Conservation (phyloP, 1,140 invertebrate species). For the Sesamia nonagrioides region DNA sequence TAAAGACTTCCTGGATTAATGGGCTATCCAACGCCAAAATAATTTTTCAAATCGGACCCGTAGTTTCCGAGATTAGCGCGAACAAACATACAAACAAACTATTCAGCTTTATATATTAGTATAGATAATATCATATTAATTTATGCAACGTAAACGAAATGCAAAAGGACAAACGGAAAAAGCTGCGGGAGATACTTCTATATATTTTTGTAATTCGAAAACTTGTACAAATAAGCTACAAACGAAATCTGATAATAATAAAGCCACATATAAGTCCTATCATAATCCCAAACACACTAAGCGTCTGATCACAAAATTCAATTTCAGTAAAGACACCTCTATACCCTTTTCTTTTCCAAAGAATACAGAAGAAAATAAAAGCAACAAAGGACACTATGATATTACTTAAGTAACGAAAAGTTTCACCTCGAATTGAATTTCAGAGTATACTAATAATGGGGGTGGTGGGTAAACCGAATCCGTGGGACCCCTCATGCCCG, state of each 20-base stretch:
- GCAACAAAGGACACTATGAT: constrained; percentile 40
- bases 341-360: constrained; percentile 1
- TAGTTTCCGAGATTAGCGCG: too few species aligned
- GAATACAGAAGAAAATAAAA: constrained; percentile 26
- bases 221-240: neutral
- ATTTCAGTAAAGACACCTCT: constrained; percentile 27
- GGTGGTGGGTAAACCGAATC: constrained; percentile 42
- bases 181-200: neutral
- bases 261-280: neutral
- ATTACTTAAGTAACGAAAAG: constrained; percentile 35
- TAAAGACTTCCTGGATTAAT: too few species aligned
- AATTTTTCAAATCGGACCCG: too few species aligned
- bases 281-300: constrained; percentile 31
- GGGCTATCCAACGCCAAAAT: too few species aligned
- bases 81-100: too few species aligned
- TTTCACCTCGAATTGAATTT: constrained; percentile 44
- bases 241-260: neutral
- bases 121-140: neutral
- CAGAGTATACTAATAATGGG: constrained; percentile 46
- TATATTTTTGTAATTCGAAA: neutral
- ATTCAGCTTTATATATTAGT: too few species aligned
- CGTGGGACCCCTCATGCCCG: constrained; percentile 44
- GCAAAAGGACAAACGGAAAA: neutral
- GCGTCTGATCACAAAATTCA: constrained; percentile 21
- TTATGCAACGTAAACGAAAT: neutral